Evolutionary conservation across 2,888 invertebrate species (phyloP), one percentile per base, ranked within the genome.

Genomic region (Drosophila quinaria): DNA sequence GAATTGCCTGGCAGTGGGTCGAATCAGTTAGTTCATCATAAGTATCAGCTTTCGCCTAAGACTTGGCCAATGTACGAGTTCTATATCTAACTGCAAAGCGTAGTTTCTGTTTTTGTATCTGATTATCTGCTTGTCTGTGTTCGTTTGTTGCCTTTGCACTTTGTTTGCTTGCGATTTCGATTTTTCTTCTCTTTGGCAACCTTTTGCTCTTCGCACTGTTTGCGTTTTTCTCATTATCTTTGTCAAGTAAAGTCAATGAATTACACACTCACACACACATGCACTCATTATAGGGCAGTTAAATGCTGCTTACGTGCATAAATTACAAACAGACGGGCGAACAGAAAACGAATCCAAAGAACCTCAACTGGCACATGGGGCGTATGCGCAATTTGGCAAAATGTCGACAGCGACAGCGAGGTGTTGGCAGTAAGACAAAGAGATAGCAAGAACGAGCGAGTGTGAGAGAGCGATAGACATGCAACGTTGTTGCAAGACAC

Each of bases 161-260:
- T 67, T 60, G 80, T 33, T 58, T 50, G 58, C 42, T 58, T 50
- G 58, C 42, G 50, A 64, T 61, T 76, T 65, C 49, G 71, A 49
- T 63, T 61, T 71, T 44, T 44, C 67, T 63, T 42, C 58, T 55
- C 61, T 44, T 51, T 67, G 15, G 33, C 39, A 73, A 66, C 67
- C 13, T 17, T 52, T 52, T 25, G 9, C 29, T 29, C n/a, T 19
- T 2, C 5, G n/a, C 61, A 17, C 54, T 61, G 64, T 62, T 70
- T 69, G 67, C 63, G 60, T 61, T 86, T 83, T 82, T 74, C 83
- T 88, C 89, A 83, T 83, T 88, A 83, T 77, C 78, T 70, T 35
- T 44, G 51, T 37, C 17, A 63, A 72, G 49, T 49, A 58, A 76
- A 66, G 80, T 82, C 72, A 66, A 82, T 78, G 66, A 71, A 65